Base-by-base conservation (phyloP, 2,113 vertebrate genomes). In the Chamaetylas fuelleborni region DNA sequence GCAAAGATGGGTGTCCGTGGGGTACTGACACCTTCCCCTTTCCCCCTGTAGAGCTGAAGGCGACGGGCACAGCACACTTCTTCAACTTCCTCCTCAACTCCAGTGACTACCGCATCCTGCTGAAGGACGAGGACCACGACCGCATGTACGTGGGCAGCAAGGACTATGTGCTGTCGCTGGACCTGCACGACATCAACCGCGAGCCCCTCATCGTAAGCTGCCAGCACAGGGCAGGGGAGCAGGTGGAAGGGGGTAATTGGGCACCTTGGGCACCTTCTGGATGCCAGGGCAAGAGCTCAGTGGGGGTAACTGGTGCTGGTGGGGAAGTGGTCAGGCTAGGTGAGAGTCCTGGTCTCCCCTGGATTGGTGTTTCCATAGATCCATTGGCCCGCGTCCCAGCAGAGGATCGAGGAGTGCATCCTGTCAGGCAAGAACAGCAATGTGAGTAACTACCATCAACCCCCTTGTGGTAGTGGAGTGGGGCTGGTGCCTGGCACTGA, bases 111-210 rank as follows among this genome's bases (percentile, higher is more conserved):
- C 98, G 99, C 53, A 99, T 99, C 96, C 98, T 99, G 78, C 98
- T 99, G 78, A 99, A 99, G 98, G 99, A 99, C 8, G 99, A 99
- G 95, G 99, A 99, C 98, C 99, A 99, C 2, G 99, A 99, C 97
- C 99, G 99, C 94, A 99, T 99, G 99, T 99, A 99, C 4, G 99
- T 99, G 97, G 99, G 99, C 96, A 99, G 99, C 98, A 99, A 99
- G 97, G 99, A 99, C 98, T 99, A 99, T 6, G 98, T 99, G 96
- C 98, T 99, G 45, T 99, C 99, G 0, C 97, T 99, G 97, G 99
- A 99, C 95, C 98, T 99, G 72, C 99, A 99, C 5, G 99, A 99
- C 98, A 99, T 99, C 98, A 99, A 99, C 98, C 99, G 99, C 66
- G 99, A 99, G 96, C 99, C 99, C 18, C 98, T 99, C 94, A 99